These are phyloP conservation scores for Galerucella pusilla DNA, from an alignment of 2,888 invertebrate genomes.

Conservation along the genomic window DNA sequence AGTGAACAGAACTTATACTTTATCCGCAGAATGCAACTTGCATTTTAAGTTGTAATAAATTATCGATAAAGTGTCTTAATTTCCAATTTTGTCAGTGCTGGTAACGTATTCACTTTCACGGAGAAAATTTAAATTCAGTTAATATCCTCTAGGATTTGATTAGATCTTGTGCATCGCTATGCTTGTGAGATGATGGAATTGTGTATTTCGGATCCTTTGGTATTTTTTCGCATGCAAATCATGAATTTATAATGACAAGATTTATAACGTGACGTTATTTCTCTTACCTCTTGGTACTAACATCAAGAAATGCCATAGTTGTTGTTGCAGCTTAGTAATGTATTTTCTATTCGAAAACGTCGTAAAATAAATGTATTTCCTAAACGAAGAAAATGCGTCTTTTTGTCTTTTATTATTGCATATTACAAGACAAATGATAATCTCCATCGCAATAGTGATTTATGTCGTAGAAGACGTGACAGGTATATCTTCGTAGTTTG, in stretches of 20 bases:
- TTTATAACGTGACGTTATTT: constrained; percentile 4
- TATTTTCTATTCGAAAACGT: constrained; percentile 1
- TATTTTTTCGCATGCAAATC: neutral
- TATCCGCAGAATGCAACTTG: too few species aligned
- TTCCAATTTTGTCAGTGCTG: too few species aligned
- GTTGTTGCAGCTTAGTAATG: neutral
- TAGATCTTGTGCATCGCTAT: too few species aligned
- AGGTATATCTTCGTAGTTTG: constrained; percentile 6
- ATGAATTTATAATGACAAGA: constrained; percentile 2
- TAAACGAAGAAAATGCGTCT: constrained; percentile 5
- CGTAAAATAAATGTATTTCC: neutral
- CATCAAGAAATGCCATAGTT: neutral
- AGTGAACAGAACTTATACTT: too few species aligned
- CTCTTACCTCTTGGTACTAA: neutral
- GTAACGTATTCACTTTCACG: too few species aligned
- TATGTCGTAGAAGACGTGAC: constrained; percentile 17
- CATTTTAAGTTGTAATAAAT: too few species aligned
- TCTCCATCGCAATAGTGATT: constrained; percentile 13
- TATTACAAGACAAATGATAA: constrained; percentile 20
- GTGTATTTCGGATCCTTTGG: neutral
- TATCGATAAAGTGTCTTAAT: too few species aligned
- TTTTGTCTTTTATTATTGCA: constrained; percentile 3
- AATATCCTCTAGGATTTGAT: too few species aligned
- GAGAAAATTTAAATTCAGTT: too few species aligned
- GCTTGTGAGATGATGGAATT: neutral